A percentile compares a stretch with the other conserved stretches of the same genome.
Evolutionary conservation across 2,888 invertebrate genomes (phyloP).

Genomic region (Eueremaeus valkanovi): DNA sequence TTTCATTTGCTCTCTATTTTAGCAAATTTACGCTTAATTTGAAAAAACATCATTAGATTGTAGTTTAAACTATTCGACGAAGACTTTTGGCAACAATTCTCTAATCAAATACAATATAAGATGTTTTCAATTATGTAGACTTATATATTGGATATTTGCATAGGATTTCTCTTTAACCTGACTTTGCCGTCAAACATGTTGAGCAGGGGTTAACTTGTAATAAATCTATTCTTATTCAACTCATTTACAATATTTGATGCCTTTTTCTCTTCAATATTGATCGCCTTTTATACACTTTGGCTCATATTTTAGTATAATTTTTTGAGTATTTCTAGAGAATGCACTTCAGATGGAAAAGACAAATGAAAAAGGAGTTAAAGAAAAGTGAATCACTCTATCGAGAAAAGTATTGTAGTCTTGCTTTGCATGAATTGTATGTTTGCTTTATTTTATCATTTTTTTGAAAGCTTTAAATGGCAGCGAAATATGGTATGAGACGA

Average conservation of each 20-base stretch:
- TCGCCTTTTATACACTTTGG: conserved; percentile 2
- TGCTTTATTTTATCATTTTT: neutral
- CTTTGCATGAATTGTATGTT: neutral
- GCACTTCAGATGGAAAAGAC: neutral
- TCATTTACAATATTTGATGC: too few species aligned
- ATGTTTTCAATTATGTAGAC: too few species aligned
- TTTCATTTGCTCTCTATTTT: neutral
- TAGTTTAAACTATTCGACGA: neutral
- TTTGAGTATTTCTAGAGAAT: neutral
- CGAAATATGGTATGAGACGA: neutral
- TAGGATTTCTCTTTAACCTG: neutral
- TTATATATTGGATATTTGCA: too few species aligned
- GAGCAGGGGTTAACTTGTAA: too few species aligned
- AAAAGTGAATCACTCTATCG: neutral
- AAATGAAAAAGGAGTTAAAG: neutral
- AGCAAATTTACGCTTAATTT: conserved; percentile 10
- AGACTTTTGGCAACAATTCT: neutral
- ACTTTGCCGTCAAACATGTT: neutral
- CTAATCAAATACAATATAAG: neutral
- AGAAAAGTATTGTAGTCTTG: neutral
- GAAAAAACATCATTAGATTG: neutral
- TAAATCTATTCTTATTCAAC: too few species aligned
- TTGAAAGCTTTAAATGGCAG: neutral
- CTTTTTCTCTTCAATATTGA: neutral
- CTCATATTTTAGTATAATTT: neutral